phyloP scores from a whole-genome alignment of 2,888 invertebrate species.

The Hyposoter didymator region DNA sequence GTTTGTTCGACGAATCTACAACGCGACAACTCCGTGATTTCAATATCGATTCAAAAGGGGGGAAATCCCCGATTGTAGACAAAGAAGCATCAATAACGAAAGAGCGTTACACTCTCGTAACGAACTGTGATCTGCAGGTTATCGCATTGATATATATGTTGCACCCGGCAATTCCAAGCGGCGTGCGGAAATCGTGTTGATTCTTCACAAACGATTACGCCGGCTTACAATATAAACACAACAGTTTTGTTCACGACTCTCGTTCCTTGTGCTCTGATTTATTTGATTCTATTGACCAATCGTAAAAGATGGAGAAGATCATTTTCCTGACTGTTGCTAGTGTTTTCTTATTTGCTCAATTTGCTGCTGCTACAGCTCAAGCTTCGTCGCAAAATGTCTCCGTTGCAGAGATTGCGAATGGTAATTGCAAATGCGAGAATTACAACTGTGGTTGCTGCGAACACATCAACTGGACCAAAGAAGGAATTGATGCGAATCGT shows the following conservation, averaged over 20 bases:
- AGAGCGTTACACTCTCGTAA: not conserved
- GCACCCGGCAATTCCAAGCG: not conserved
- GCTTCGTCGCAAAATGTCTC: not conserved
- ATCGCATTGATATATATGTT: not conserved
- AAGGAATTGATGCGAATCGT: conserved; percentile 54
- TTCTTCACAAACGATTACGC: not conserved
- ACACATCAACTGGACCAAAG: not conserved
- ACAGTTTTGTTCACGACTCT: not conserved
- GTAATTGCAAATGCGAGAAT: conserved; percentile 43
- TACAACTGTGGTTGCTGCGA: conserved; percentile 60
- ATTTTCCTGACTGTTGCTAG: not conserved
- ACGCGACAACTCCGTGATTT: not conserved
- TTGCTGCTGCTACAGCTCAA: conserved; percentile 4
- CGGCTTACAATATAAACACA: not conserved
- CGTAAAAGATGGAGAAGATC: conserved; percentile 31
- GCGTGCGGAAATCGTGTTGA: too few species aligned
- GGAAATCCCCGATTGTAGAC: not conserved
- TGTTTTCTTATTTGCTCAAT: conserved; percentile 7
- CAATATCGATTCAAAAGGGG: not conserved
- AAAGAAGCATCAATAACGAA: not conserved
- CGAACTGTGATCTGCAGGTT: conserved; percentile 4
- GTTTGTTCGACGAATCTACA: too few species aligned
- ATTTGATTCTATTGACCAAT: not conserved
- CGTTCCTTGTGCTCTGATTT: not conserved
- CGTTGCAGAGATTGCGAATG: not conserved